Evolutionary conservation across 2,113 vertebrate species (phyloP).

Genomic region (Anguilla rostrata): DNA sequence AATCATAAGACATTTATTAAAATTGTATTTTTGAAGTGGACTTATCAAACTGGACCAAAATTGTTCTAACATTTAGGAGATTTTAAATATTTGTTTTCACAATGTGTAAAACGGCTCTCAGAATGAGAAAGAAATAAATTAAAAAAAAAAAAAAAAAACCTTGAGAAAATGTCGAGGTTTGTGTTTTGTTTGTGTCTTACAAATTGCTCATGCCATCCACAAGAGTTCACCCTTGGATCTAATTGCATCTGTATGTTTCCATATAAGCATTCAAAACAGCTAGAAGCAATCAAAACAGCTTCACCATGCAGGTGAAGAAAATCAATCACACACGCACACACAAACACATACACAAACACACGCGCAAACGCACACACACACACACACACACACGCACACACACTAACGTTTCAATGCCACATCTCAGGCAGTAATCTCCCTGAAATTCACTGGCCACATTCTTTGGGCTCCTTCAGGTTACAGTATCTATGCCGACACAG

Average conservation of each 20-base stretch:
- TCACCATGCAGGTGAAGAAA: background rate
- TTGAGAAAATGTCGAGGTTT: background rate
- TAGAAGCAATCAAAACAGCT: background rate
- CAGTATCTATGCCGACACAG: too few relatives aligned
- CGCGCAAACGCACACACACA: too few relatives aligned
- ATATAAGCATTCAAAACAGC: background rate
- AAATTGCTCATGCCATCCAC: background rate
- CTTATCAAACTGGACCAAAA: background rate
- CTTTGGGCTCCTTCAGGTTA: too few relatives aligned
- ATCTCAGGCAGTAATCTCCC: background rate
- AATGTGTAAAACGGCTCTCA: background rate
- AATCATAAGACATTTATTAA: background rate
- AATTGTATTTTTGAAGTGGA: background rate
- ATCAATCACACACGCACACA: background rate
- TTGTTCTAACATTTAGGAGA: background rate
- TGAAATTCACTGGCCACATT: background rate
- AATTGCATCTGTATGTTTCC: background rate
- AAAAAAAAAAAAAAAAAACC: background rate
- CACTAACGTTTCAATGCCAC: background rate
- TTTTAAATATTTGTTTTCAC: background rate
- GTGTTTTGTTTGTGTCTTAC: background rate
- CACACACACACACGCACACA: background rate
- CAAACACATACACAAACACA: background rate
- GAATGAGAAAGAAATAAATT: background rate
- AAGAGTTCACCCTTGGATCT: background rate